Evolutionary conservation across 2,888 invertebrate species (phyloP).

Genomic region (Nebria brevicollis): DNA sequence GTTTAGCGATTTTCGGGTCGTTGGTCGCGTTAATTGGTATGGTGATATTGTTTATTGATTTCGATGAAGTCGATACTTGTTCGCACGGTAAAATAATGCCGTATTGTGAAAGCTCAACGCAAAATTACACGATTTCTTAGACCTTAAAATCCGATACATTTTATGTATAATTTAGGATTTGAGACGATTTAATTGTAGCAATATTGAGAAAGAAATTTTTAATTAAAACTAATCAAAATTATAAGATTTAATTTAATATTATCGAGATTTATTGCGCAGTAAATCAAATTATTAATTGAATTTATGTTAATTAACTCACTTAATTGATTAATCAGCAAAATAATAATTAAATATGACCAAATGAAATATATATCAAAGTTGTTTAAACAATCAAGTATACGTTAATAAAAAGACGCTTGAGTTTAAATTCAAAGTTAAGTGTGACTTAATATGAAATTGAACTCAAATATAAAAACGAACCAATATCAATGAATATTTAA

Average conservation of each 20-base stretch:
- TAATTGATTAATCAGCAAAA: no score
- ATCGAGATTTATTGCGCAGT: no score
- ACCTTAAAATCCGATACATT: background rate
- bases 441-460: background rate
- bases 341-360: background rate
- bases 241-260: background rate
- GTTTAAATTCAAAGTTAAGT: background rate
- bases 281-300: background rate
- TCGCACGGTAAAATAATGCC: conserved; percentile 72
- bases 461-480: no score
- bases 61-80: conserved; percentile 68
- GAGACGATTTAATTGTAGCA: background rate
- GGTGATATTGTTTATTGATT: conserved; percentile 67
- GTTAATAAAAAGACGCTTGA: background rate
- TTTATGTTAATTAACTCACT: background rate
- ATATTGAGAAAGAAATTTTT: background rate
- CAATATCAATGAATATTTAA: no score
- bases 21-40: conserved; percentile 71
- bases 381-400: background rate
- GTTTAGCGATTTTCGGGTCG: conserved; percentile 75
- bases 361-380: background rate
- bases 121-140: conserved; percentile 20
- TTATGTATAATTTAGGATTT: background rate
- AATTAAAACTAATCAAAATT: background rate
- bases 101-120: conserved; percentile 64